Evolutionary conservation across 2,797 vertebrate genomes (phyloP), one percentile per base, ranked within the genome.

Genomic region (Neosilurus mollespiculum): DNA sequence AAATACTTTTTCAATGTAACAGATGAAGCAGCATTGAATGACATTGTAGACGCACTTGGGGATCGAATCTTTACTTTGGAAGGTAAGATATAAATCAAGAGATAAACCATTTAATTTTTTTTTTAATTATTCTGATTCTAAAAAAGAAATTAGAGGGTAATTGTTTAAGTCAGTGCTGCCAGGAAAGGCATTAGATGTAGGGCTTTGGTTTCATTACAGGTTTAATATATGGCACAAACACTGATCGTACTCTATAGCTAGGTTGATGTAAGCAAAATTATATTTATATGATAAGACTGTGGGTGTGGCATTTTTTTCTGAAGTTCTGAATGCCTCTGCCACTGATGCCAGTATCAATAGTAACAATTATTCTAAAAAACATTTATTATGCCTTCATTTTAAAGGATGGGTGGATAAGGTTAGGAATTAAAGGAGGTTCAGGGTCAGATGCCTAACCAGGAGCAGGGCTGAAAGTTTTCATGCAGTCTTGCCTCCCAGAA

Each of bases 1-100:
- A 97, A 96, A 64, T 98, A 93, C 84, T 99, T 99, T 89, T 99
- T 99, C 91, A 99, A 99, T 0, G 98, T 99, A 85, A 98, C 95
- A 0, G 97, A 99, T 0, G 98, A 99, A 90, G 96, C 97, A 0
- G 97, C 97, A 0, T 94, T 99, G 34, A 98, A 96, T 0, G 97
- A 99, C 91, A 99, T 99, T 0, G 98, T 99, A 83, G 97, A 98
- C 0, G 97, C 98, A 0, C 89, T 99, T 76, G 98, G 97, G 2
- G 96, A 99, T 90, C 93, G 97, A 0, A 98, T 99, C 89, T 99
- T 99, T 91, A 96, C 96, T 80, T 94, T 99, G 66, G 98, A 98
- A 94, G 98, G 97, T 98, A 88, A 86, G 88, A 79, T 9, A 22
- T 65, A n/a, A 76, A 30, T 12, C 24, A 78, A 26, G 11, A 22